A percentile compares a stretch with the other conserved stretches of the same genome.
These are phyloP conservation scores for Mimachlamys varia DNA, from an alignment of 2,888 invertebrate species.

Conservation along the genomic window DNA sequence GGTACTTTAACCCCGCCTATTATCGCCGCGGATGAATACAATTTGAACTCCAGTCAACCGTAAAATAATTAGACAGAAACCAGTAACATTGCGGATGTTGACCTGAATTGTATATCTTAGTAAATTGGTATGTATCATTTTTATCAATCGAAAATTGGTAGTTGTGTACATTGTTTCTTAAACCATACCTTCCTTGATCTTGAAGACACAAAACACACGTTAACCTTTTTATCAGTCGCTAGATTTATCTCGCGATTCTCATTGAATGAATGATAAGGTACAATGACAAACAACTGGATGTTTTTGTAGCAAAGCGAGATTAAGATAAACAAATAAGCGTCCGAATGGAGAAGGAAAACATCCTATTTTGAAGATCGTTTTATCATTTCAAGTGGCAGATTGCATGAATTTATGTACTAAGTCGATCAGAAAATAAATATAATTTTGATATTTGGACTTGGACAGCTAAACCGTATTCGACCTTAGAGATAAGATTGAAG, in stretches of 20 bases:
- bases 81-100: neutral
- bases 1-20: neutral
- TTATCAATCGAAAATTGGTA: neutral
- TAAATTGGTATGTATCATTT: neutral
- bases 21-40: neutral
- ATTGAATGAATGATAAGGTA: slow-evolving; percentile 1
- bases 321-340: slow-evolving; percentile 4
- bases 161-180: neutral
- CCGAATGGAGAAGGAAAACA: slow-evolving; percentile 12
- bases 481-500: neutral
- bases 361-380: slow-evolving; percentile 11
- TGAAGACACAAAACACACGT: neutral
- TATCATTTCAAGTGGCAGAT: slow-evolving; percentile 21
- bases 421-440: neutral
- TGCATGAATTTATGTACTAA: slow-evolving; percentile 2
- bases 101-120: neutral
- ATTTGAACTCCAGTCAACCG: neutral
- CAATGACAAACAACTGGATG: neutral
- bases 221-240: neutral
- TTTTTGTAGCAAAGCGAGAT: neutral
- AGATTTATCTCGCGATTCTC: neutral
- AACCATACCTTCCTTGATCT: neutral
- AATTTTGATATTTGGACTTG: neutral
- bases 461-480: neutral
- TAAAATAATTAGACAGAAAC: neutral